These are phyloP conservation scores for Rattus norvegicus DNA, from an alignment of 2,113 vertebrate species.

Conservation along the genomic window DNA sequence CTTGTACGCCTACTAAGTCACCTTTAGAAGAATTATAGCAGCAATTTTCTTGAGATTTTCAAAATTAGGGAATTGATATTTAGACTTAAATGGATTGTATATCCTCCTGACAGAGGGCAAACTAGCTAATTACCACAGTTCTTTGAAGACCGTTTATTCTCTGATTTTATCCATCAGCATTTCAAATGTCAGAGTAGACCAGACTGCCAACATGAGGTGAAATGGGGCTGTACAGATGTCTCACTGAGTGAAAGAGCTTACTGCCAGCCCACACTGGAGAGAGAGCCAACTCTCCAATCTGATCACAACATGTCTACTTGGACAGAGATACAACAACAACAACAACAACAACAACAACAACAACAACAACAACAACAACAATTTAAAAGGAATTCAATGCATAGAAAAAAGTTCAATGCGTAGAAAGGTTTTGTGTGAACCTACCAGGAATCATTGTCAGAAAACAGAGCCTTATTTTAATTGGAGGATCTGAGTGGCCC, in stretches of 20 bases:
- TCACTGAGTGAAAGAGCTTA: background rate
- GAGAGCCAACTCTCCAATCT: background rate
- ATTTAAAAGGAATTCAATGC: background rate
- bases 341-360: background rate
- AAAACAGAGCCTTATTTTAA: background rate
- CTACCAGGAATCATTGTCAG: background rate
- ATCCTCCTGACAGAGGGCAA: background rate
- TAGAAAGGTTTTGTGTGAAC: background rate
- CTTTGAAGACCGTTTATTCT: background rate
- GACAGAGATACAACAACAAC: background rate
- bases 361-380: no score
- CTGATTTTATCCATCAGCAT: background rate
- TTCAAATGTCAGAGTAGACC: background rate
- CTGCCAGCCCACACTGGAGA: background rate
- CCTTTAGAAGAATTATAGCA: background rate
- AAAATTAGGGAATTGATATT: background rate
- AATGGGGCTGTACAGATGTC: background rate
- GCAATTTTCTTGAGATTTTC: constrained; percentile 32
- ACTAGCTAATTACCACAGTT: constrained; percentile 20
- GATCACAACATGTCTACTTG: background rate
- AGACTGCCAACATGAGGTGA: background rate
- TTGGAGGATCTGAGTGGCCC: background rate
- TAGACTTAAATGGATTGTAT: background rate
- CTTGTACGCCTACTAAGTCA: background rate
- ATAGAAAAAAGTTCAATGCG: background rate